These are phyloP conservation scores for Plagodis dolabraria DNA, from an alignment of 2,888 invertebrate genomes.

Conservation along the genomic window DNA sequence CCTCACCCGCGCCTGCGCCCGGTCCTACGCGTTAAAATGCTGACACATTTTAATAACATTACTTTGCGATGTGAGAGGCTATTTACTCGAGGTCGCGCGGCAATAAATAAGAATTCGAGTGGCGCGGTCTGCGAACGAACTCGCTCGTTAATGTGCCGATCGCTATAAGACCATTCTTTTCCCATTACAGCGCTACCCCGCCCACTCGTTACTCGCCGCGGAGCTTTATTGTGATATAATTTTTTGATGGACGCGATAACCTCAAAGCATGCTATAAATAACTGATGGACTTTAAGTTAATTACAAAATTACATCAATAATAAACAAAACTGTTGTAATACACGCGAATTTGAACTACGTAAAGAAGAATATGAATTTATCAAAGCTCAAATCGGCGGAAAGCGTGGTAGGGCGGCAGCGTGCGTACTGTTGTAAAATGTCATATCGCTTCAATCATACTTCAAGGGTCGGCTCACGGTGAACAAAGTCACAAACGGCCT, in stretches of 20 bases:
- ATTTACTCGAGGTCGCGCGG: conserved; percentile 77
- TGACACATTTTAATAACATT: conserved; percentile 85
- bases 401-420: conserved; percentile 14
- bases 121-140: conserved; percentile 65
- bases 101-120: conserved; percentile 81
- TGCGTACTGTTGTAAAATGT: conserved; percentile 44
- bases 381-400: conserved; percentile 14
- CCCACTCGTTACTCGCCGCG: conserved; percentile 37
- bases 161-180: conserved; percentile 70
- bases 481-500: conserved; percentile 68
- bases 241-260: conserved; percentile 37
- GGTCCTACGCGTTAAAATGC: conserved; percentile 69
- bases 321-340: conserved; percentile 30
- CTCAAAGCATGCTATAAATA: conserved; percentile 31
- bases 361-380: conserved; percentile 28
- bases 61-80: conserved; percentile 79
- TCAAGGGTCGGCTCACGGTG: conserved; percentile 55
- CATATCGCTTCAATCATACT: conserved; percentile 58
- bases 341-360: conserved; percentile 22
- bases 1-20: conserved; percentile 54
- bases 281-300: conserved; percentile 31
- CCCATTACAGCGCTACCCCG: conserved; percentile 54
- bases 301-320: conserved; percentile 31
- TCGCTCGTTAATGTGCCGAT: conserved; percentile 74
- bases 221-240: conserved; percentile 39